Conservation (phyloP, 2,888 invertebrate species). For the Scaptomyza reducta region DNA sequence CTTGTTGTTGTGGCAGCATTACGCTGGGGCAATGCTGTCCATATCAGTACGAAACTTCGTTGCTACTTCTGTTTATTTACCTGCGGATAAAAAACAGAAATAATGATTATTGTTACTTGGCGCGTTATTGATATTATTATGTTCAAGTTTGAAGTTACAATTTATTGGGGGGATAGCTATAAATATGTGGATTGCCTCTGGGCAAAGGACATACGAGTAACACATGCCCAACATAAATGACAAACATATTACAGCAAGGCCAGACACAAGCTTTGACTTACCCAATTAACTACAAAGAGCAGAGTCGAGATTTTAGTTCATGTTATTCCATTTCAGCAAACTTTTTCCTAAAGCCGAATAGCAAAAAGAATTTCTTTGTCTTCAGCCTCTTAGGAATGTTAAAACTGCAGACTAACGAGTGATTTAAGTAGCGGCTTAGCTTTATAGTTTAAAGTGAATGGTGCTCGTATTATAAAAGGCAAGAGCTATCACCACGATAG, state of each 20-base stretch:
- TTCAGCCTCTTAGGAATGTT: not conserved
- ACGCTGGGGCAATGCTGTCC: constrained; percentile 2
- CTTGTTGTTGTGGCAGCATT: constrained; percentile 21
- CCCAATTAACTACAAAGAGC: not conserved
- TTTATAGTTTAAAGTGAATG: constrained; percentile 30
- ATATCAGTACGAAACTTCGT: not conserved
- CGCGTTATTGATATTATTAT: not conserved
- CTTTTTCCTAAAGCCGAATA: not conserved
- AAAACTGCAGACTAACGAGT: constrained; percentile 1
- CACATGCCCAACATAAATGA: not conserved
- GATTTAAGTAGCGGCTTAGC: constrained; percentile 21
- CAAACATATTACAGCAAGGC: not conserved
- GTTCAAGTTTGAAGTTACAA: not conserved
- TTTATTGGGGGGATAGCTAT: not conserved
- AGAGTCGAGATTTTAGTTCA: not conserved
- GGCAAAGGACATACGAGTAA: not conserved
- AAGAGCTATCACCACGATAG: constrained; percentile 3
- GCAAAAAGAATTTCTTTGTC: not conserved
- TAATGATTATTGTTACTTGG: not conserved
- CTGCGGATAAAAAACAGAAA: not conserved
- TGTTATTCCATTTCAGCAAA: not conserved
- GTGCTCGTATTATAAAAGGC: constrained; percentile 33
- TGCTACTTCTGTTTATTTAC: not conserved
- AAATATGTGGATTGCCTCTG: not conserved
- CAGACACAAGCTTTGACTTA: not conserved